phyloP scores from a whole-genome alignment of 35 echinoderm and acorn worm genomes.

The Eucidaris tribuloides region DNA sequence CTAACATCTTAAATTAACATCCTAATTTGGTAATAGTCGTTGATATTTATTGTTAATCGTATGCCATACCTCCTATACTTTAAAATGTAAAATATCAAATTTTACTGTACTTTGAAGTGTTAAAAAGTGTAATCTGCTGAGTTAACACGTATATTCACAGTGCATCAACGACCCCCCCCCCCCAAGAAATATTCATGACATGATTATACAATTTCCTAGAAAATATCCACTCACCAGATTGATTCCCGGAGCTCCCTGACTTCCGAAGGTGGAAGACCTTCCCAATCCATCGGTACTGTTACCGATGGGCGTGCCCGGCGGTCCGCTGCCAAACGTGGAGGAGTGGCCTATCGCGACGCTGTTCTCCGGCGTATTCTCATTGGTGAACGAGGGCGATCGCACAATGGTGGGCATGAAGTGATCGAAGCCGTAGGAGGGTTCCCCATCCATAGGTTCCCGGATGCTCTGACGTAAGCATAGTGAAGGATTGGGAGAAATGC shows the following conservation, averaged over 20 bases:
- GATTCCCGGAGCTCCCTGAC: neutral
- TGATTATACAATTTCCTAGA: too few species aligned
- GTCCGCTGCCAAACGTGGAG: neutral
- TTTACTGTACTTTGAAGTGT: too few species aligned
- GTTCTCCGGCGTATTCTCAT: neutral
- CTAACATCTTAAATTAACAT: too few species aligned
- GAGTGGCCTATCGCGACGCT: neutral
- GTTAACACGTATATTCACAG: too few species aligned
- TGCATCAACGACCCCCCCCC: too few species aligned
- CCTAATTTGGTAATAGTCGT: too few species aligned
- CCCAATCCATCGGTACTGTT: neutral
- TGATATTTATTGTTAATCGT: too few species aligned
- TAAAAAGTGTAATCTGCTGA: too few species aligned
- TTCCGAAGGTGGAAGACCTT: neutral
- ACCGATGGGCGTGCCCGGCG: neutral
- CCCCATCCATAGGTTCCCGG: conserved; percentile 28
- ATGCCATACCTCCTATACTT: too few species aligned
- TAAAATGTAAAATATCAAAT: too few species aligned
- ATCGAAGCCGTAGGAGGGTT: conserved; percentile 11
- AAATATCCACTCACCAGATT: neutral
- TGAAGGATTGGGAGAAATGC: too few species aligned
- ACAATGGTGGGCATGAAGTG: conserved; percentile 57
- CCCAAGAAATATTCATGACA: too few species aligned
- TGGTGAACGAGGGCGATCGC: neutral
- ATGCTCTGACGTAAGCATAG: conserved; percentile 40